Conservation (phyloP, 2,113 vertebrate genomes). For the Psittacara wagleri region DNA sequence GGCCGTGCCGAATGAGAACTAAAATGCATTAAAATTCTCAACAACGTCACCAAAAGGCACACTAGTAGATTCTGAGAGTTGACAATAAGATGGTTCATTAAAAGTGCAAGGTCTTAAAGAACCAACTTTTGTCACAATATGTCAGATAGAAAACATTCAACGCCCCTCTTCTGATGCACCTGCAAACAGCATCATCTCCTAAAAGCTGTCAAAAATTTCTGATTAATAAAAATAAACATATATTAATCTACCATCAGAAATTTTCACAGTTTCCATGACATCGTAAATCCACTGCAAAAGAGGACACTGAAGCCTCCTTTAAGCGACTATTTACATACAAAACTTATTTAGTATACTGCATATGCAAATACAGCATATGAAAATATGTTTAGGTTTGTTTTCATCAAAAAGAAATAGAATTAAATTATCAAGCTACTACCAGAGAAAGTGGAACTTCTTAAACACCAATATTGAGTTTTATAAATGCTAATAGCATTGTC, state of each 20-base stretch:
- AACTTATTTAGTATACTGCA: background rate
- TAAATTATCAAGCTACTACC: background rate
- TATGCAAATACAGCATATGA: background rate
- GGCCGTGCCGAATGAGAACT: conserved; percentile 78
- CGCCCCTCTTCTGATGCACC: background rate
- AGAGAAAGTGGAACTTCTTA: background rate
- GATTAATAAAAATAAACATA: background rate
- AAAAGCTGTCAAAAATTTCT: background rate
- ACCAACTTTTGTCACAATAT: background rate
- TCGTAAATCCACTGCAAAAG: background rate
- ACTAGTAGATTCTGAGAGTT: conserved; percentile 75
- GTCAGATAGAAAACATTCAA: background rate
- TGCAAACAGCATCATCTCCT: background rate
- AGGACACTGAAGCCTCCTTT: background rate
- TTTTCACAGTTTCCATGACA: background rate
- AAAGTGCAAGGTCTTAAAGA: conserved; percentile 69
- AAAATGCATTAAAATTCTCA: conserved; percentile 84
- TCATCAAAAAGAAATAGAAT: conserved; percentile 27
- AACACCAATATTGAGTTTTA: background rate
- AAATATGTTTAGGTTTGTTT: background rate
- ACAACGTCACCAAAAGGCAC: conserved; percentile 79
- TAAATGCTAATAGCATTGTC: background rate
- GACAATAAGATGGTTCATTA: conserved; percentile 69
- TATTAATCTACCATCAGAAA: background rate
- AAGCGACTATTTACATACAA: background rate